These are phyloP conservation scores for Styela clava DNA, from an alignment of 23 tunicate species.

Conservation along the genomic window DNA sequence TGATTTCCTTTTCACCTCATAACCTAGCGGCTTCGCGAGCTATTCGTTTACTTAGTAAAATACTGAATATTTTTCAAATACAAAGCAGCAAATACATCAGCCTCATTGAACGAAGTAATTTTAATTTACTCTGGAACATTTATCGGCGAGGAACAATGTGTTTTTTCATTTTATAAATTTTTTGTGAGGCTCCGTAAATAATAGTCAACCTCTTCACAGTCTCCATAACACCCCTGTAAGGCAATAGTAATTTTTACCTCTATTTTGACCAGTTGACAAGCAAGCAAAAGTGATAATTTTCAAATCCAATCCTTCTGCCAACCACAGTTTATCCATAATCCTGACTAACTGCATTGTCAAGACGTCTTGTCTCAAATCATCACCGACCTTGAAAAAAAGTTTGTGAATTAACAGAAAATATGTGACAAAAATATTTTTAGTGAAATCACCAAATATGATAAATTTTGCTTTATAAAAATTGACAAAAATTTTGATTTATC, in stretches of 20 bases:
- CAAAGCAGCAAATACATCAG: too few relatives aligned
- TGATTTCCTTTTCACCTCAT: too few relatives aligned
- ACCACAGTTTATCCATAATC: slow-evolving; percentile 87
- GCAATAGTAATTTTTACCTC: slow-evolving; percentile 56
- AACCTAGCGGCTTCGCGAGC: too few relatives aligned
- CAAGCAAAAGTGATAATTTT: slow-evolving; percentile 83
- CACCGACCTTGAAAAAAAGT: slow-evolving; percentile 65
- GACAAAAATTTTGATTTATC: neutral
- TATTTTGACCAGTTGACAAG: slow-evolving; percentile 67
- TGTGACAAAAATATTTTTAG: neutral
- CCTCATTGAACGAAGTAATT: too few relatives aligned
- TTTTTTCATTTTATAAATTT: too few relatives aligned
- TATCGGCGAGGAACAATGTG: too few relatives aligned
- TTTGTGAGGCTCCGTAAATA: too few relatives aligned
- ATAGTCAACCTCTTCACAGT: too few relatives aligned
- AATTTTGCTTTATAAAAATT: neutral
- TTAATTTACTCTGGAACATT: too few relatives aligned
- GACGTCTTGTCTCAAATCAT: slow-evolving; percentile 87
- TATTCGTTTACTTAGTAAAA: too few relatives aligned
- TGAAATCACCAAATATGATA: neutral
- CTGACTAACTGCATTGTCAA: slow-evolving; percentile 91
- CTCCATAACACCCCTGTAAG: too few relatives aligned
- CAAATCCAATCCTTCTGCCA: slow-evolving; percentile 74
- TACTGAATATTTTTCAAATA: too few relatives aligned
- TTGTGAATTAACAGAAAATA: slow-evolving; percentile 13